These are phyloP conservation scores for Mus spretus DNA, from an alignment of 2,797 vertebrate genomes.

Conservation along the genomic window DNA sequence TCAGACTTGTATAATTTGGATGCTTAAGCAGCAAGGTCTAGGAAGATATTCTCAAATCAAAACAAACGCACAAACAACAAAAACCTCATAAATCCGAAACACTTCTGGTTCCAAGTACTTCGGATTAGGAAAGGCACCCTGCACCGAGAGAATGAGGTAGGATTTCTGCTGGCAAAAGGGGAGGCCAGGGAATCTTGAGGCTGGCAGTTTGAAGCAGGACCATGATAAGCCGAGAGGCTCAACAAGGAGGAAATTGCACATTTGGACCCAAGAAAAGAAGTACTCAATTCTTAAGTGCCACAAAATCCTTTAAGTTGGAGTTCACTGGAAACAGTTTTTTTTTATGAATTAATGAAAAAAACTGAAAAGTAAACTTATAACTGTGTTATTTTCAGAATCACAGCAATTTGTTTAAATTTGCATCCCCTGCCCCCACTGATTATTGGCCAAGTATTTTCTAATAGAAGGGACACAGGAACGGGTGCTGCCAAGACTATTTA, in stretches of 20 bases:
- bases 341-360: conserved; percentile 22
- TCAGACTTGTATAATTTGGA: conserved; percentile 10
- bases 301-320: conserved; percentile 31
- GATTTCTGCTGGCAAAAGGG: conserved; percentile 45
- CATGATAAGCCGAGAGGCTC: neutral
- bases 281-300: neutral
- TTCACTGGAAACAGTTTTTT: conserved; percentile 30
- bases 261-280: conserved; percentile 48
- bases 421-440: neutral
- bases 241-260: neutral
- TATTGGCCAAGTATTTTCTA: conserved; percentile 60
- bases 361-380: conserved; percentile 25
- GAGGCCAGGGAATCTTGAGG: conserved; percentile 61
- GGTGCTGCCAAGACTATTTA: conserved; percentile 23
- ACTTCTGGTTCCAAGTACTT: neutral
- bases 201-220: conserved; percentile 65
- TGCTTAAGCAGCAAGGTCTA: neutral
- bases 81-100: neutral
- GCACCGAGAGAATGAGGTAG: neutral
- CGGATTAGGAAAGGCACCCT: neutral
- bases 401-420: conserved; percentile 62
- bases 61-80: neutral
- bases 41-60: neutral
- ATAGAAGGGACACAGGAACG: neutral
- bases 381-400: conserved; percentile 60